Conservation (phyloP, 2,888 invertebrate species). For the Polyommatus icarus region DNA sequence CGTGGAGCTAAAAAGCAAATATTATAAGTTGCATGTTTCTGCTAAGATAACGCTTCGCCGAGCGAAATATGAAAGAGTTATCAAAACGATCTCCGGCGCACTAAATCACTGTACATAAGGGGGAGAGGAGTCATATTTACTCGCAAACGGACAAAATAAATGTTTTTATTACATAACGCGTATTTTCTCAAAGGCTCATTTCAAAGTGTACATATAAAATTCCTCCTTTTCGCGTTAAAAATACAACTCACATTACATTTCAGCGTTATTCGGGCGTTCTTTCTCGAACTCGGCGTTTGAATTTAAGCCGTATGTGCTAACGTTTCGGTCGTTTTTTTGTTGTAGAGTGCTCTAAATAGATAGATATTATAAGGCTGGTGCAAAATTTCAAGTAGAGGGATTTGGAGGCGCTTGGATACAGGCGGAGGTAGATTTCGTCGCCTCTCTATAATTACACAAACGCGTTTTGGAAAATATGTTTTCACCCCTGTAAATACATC, state of each 20-base stretch:
- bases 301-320: slow-evolving; percentile 45
- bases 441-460: slow-evolving; percentile 42
- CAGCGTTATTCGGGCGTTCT: slow-evolving; percentile 41
- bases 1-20: slow-evolving; percentile 59
- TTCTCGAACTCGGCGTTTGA: slow-evolving; percentile 42
- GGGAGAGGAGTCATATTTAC: slow-evolving; percentile 76
- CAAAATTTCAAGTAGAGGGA: slow-evolving; percentile 78
- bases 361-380: slow-evolving; percentile 70
- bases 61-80: slow-evolving; percentile 78
- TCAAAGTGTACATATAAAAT: slow-evolving; percentile 45
- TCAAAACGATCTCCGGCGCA: slow-evolving; percentile 77
- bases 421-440: slow-evolving; percentile 55
- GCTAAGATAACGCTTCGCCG: slow-evolving; percentile 72
- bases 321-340: slow-evolving; percentile 43
- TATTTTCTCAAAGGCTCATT: slow-evolving; percentile 74
- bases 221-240: slow-evolving; percentile 41
- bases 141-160: slow-evolving; percentile 78
- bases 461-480: slow-evolving; percentile 27
- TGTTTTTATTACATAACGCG: slow-evolving; percentile 80
- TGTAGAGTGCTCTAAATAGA: slow-evolving; percentile 47
- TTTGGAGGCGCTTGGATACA: slow-evolving; percentile 57
- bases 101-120: slow-evolving; percentile 79
- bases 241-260: slow-evolving; percentile 51
- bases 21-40: slow-evolving; percentile 63
- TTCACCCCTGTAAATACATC: not conserved